These are phyloP conservation scores for Nesospiza acunhae DNA, from an alignment of 2,113 vertebrate species.

Conservation along the genomic window DNA sequence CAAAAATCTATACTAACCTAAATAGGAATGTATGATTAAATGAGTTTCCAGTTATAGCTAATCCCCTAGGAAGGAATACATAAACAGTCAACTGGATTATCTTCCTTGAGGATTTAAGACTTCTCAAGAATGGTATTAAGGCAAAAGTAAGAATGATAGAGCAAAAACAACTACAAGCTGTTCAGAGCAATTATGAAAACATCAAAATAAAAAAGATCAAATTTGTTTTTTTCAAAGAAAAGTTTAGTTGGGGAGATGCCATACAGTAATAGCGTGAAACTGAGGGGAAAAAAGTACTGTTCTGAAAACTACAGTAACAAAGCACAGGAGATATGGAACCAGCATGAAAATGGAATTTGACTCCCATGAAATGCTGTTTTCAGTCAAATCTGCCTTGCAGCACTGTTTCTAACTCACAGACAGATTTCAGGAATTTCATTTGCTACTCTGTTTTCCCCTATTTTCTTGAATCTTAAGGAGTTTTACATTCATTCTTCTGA, in stretches of 20 bases:
- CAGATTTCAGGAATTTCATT: neutral
- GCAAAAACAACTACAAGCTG: neutral
- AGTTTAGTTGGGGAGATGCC: neutral
- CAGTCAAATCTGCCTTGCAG: neutral
- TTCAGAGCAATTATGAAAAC: neutral
- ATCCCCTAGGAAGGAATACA: neutral
- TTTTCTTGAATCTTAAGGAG: neutral
- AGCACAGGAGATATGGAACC: neutral
- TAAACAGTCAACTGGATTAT: neutral
- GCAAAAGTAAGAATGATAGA: neutral
- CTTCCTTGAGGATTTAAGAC: neutral
- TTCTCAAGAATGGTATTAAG: neutral
- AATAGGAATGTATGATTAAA: neutral
- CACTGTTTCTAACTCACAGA: neutral
- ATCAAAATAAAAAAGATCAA: neutral
- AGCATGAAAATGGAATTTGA: neutral
- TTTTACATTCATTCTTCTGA: neutral
- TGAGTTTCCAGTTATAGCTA: neutral
- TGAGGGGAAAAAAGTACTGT: neutral
- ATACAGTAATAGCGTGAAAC: neutral
- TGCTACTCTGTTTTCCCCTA: neutral
- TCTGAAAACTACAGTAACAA: neutral
- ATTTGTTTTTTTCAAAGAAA: rapidly evolving
- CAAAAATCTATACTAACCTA: neutral
- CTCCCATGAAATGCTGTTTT: neutral